These are phyloP conservation scores for Karalla daura DNA, from an alignment of 2,797 vertebrate species.

Conservation along the genomic window DNA sequence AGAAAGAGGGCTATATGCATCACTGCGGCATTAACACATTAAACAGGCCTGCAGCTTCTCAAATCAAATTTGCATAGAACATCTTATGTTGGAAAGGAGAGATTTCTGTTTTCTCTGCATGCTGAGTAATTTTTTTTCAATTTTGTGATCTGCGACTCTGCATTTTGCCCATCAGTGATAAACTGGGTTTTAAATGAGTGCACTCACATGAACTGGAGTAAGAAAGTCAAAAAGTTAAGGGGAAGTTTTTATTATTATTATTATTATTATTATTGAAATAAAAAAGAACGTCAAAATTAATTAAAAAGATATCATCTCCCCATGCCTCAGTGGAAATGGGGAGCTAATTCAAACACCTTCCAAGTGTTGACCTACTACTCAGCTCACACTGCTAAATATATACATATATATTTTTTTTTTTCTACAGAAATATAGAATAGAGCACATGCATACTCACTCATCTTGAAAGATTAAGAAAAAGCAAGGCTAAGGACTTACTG, in stretches of 20 bases:
- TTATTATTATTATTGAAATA: no score
- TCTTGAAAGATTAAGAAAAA: constrained; percentile 12
- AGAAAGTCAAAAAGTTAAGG: constrained; percentile 36
- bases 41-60: constrained; percentile 35
- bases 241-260: constrained; percentile 13
- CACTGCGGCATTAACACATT: constrained; percentile 54
- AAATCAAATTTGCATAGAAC: constrained; percentile 65
- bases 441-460: background rate
- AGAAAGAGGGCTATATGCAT: constrained; percentile 33
- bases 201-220: constrained; percentile 45
- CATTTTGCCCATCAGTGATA: constrained; percentile 64
- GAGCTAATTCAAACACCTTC: constrained; percentile 54
- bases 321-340: constrained; percentile 43
- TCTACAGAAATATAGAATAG: constrained; percentile 8
- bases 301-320: constrained; percentile 69
- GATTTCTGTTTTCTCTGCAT: constrained; percentile 49
- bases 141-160: constrained; percentile 64
- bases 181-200: constrained; percentile 58
- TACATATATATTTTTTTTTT: no score
- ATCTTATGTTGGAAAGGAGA: constrained; percentile 59
- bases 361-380: constrained; percentile 41
- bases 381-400: constrained; percentile 22
- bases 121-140: constrained; percentile 64
- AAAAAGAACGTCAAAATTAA: constrained; percentile 57
- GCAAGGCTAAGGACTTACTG: background rate